phyloP scores from a whole-genome alignment of 2,888 invertebrate genomes.

The Dicycla oo region DNA sequence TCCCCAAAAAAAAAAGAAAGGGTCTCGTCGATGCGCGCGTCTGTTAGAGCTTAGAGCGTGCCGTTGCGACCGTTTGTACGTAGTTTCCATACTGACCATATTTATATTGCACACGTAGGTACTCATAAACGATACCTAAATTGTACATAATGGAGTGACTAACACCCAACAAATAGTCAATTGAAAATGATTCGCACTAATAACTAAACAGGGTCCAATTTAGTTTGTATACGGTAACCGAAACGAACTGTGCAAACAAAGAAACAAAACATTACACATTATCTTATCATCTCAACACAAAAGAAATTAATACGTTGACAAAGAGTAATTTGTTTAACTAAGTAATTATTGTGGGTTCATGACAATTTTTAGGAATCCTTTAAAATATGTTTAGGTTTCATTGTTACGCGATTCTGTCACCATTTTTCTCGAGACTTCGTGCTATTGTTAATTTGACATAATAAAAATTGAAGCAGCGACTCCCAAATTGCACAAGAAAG shows the following conservation, averaged over 20 bases:
- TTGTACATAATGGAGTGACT: conserved; percentile 41
- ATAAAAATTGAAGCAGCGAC: too few species aligned
- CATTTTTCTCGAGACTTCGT: background rate
- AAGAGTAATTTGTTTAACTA: conserved; percentile 16
- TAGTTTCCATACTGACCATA: too few species aligned
- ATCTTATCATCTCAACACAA: conserved; percentile 53
- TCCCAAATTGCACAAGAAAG: background rate
- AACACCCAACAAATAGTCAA: conserved; percentile 27
- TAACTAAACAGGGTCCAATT: conserved; percentile 27
- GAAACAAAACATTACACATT: conserved; percentile 50
- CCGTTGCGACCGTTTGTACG: too few species aligned
- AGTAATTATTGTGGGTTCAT: conserved; percentile 7
- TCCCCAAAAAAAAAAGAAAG: too few species aligned
- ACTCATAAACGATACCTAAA: conserved; percentile 33
- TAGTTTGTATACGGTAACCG: conserved; percentile 9
- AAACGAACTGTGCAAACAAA: conserved; percentile 43
- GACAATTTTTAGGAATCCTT: background rate
- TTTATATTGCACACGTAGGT: too few species aligned
- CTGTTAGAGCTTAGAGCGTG: too few species aligned
- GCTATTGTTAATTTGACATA: background rate
- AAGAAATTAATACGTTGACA: conserved; percentile 38
- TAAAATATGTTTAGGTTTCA: background rate
- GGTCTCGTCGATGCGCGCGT: too few species aligned
- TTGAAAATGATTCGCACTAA: conserved; percentile 27
- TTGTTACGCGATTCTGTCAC: background rate